Evolutionary conservation across 2,113 vertebrate genomes (phyloP).

Genomic region (Pampusana beccarii): DNA sequence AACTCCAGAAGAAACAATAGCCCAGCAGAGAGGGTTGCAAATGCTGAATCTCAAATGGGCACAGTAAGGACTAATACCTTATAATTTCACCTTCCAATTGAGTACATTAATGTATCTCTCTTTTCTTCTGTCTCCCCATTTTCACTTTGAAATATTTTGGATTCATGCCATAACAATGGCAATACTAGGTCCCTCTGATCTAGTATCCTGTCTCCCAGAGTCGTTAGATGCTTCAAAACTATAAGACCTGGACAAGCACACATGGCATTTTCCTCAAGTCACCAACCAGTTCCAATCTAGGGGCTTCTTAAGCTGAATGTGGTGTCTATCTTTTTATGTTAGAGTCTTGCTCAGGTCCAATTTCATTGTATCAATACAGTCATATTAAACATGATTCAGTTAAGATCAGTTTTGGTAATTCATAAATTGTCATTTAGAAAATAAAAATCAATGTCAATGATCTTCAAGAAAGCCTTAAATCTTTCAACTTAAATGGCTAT

Average conservation of each 20-base stretch:
- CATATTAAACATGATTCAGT: not conserved
- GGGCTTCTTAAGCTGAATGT: not conserved
- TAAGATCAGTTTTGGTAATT: not conserved
- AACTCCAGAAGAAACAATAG: not conserved
- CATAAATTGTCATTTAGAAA: not conserved
- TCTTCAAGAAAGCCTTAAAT: not conserved
- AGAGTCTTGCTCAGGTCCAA: not conserved
- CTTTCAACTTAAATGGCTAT: not conserved
- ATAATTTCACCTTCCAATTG: not conserved
- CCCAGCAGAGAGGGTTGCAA: not conserved
- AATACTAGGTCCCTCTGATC: not conserved
- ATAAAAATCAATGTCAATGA: not conserved
- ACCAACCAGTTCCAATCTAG: not conserved
- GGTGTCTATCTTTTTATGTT: not conserved
- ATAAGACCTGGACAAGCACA: not conserved
- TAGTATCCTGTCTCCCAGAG: not conserved
- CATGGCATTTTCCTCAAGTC: not conserved
- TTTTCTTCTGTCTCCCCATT: not conserved
- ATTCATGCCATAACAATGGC: not conserved
- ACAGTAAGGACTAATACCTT: not conserved
- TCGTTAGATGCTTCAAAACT: not conserved
- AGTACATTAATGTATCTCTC: not conserved
- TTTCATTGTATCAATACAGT: not conserved
- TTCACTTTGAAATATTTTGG: not conserved
- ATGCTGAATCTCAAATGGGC: not conserved